Base-by-base conservation (phyloP, 37 sponge, comb jelly and placozoan species). In the Eunapius fragilis region DNA sequence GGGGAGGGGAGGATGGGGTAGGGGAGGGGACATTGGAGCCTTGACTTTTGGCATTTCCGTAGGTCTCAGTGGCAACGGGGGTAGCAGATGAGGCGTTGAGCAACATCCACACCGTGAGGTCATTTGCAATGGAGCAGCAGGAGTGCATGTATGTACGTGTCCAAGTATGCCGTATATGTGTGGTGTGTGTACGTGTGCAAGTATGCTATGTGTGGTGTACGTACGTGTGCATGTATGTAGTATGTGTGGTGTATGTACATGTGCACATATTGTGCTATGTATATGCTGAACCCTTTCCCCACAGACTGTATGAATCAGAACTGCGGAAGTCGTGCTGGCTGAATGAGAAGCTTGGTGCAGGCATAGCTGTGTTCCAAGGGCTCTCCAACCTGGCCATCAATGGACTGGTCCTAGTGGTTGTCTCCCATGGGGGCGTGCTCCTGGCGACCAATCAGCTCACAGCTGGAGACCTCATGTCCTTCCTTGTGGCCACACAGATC, bases 11-110 rank as follows among this genome's bases (percentile, higher is more conserved):
- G n/a, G n/a, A n/a, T n/a, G n/a, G n/a, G n/a, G n/a, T n/a, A n/a
- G n/a, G n/a, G n/a, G n/a, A n/a, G n/a, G n/a, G n/a, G n/a, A n/a
- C n/a, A n/a, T n/a, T n/a, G n/a, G n/a, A n/a, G n/a, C n/a, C n/a
- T n/a, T n/a, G n/a, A n/a, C n/a, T n/a, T 38, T 7, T 32, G 7
- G 36, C 25, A 47, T 41, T 26, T 28, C 22, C 26, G 35, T 36
- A 96, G 93, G 90, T 93, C 80, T 92, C 96, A 31, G 87, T 81
- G 69, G 86, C 98, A 78, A 95, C 96, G 68, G 84, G 90, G 38
- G 77, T 91, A 19, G 98, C 98, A 24, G 94, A 98, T 68, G 98
- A 98, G 74, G 96, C 94, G 26, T 82, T 98, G 9, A 83, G 93
- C 36, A 98, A 98, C 86, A 82, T 98, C 7, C 80, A 89, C 3